Conservation (phyloP, 2,888 invertebrate genomes). For the Cosmorhoe ocellata region DNA sequence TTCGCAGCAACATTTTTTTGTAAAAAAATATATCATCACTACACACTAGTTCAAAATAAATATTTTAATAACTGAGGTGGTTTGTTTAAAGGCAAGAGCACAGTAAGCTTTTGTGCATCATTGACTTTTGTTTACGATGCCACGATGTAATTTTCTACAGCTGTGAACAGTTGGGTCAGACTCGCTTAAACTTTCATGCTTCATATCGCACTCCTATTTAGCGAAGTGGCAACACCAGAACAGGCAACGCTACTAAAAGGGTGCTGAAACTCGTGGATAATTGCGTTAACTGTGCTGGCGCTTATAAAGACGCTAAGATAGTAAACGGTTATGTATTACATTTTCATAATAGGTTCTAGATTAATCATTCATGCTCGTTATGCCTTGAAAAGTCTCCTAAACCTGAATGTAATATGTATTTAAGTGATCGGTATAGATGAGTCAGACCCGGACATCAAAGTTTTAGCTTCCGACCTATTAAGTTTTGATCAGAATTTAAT, state of each 20-base stretch:
- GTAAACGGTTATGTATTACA: background rate
- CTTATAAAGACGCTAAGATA: background rate
- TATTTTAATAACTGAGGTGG: no score
- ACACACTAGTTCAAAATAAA: no score
- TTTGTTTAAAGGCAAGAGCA: background rate
- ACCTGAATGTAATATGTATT: no score
- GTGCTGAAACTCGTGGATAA: slow-evolving; percentile 1
- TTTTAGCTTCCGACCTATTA: no score
- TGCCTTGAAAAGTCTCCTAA: no score
- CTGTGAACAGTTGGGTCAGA: slow-evolving; percentile 12
- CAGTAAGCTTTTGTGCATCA: no score
- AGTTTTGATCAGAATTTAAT: slow-evolving; percentile 8
- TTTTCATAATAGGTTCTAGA: background rate
- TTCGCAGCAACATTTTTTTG: no score
- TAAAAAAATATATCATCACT: no score
- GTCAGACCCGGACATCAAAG: no score
- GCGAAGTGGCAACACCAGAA: slow-evolving; percentile 12
- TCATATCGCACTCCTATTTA: slow-evolving; percentile 10
- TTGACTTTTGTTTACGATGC: background rate
- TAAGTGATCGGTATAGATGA: no score
- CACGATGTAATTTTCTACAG: slow-evolving; percentile 17
- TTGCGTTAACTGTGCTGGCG: slow-evolving; percentile 8
- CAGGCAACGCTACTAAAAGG: background rate
- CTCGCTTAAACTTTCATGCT: slow-evolving; percentile 14
- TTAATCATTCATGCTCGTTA: no score